Percentiles rank a stretch among this genome's conserved stretches.
Evolutionary conservation across 2,113 vertebrate species (phyloP).

Genomic region (Xiphophorus couchianus): DNA sequence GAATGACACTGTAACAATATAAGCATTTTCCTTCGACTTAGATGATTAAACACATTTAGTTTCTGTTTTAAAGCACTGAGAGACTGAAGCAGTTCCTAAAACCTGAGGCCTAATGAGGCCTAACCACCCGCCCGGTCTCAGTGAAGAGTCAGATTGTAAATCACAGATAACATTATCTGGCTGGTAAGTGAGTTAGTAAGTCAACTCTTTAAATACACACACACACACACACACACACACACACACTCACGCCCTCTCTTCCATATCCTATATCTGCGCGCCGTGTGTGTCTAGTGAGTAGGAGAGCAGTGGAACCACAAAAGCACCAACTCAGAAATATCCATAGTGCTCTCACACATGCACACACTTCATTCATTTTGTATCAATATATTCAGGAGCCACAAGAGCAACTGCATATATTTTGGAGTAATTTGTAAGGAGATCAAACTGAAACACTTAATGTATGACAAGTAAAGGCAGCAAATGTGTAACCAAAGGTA

Average conservation of each 20-base stretch:
- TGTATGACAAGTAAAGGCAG: background rate
- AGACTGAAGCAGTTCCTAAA: slow-evolving; percentile 37
- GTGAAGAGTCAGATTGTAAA: slow-evolving; percentile 48
- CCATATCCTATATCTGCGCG: slow-evolving; percentile 32
- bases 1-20: background rate
- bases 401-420: background rate
- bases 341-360: background rate
- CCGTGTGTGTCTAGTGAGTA: slow-evolving; percentile 36
- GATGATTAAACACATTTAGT: background rate
- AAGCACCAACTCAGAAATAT: background rate
- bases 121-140: slow-evolving; percentile 35
- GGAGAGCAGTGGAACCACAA: slow-evolving; percentile 6
- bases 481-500: background rate
- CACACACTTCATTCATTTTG: slow-evolving; percentile 14
- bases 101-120: slow-evolving; percentile 55
- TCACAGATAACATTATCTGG: slow-evolving; percentile 58
- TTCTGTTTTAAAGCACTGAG: slow-evolving; percentile 7
- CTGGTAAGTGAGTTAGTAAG: slow-evolving; percentile 44
- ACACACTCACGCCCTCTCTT: background rate
- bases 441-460: background rate
- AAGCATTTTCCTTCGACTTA: no score
- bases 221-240: slow-evolving; percentile 10
- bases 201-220: slow-evolving; percentile 18
- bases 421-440: background rate
- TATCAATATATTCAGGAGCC: background rate